Percentiles rank a stretch among this genome's conserved stretches.
phyloP scores from a whole-genome alignment of 2,888 invertebrate genomes.

The Scaptomyza tumidula region DNA sequence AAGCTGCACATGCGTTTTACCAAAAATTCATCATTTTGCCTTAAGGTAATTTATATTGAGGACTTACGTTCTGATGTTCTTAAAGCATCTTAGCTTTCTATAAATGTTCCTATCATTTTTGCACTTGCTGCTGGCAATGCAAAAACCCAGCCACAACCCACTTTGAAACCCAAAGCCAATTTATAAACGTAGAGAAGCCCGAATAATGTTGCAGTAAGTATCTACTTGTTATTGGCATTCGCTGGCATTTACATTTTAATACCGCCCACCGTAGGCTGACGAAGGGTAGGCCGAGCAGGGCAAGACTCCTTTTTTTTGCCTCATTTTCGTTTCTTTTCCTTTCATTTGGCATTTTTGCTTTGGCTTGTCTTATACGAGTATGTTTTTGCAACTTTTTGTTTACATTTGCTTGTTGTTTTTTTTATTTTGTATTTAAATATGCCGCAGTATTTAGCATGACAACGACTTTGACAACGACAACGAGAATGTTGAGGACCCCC shows the following conservation, averaged over 20 bases:
- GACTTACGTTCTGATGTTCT: not conserved
- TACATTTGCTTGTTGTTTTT: slow-evolving; percentile 52
- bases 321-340: slow-evolving; percentile 33
- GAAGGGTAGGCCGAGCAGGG: slow-evolving; percentile 4
- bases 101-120: slow-evolving; percentile 20
- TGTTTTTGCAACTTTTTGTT: slow-evolving; percentile 53
- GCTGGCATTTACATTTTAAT: slow-evolving; percentile 69
- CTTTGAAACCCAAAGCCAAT: slow-evolving; percentile 4
- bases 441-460: slow-evolving; percentile 76
- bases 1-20: not conserved
- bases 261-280: slow-evolving; percentile 40
- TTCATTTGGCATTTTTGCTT: slow-evolving; percentile 18
- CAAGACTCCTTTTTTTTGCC: slow-evolving; percentile 62
- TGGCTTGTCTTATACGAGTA: slow-evolving; percentile 17
- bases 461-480: slow-evolving; percentile 63
- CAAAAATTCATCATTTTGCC: not conserved
- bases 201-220: slow-evolving; percentile 57
- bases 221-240: slow-evolving; percentile 68
- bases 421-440: slow-evolving; percentile 68
- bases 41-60: slow-evolving; percentile 17
- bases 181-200: slow-evolving; percentile 20
- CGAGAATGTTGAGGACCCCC: slow-evolving; percentile 22
- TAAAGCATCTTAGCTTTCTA: not conserved
- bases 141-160: not conserved
- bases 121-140: slow-evolving; percentile 34